phyloP scores from a whole-genome alignment of 2,113 vertebrate genomes.

The Ceuthmochares aereus region DNA sequence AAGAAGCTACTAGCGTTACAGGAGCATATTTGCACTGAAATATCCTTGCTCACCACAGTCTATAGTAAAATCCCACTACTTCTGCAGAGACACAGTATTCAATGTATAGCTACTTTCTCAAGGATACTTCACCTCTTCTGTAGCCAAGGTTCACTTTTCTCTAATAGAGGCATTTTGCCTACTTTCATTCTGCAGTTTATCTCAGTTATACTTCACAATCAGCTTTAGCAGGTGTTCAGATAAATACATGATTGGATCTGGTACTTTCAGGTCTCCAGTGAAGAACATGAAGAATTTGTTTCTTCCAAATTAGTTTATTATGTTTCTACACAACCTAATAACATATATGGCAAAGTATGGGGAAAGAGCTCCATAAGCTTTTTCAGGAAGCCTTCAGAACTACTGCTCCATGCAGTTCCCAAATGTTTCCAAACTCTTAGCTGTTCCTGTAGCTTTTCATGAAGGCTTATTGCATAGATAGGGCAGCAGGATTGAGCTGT shows the following conservation, averaged over 20 bases:
- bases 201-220: neutral
- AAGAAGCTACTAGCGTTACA: neutral
- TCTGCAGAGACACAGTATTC: neutral
- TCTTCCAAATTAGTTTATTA: neutral
- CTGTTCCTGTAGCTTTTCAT: neutral
- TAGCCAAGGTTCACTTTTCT: neutral
- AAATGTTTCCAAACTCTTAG: neutral
- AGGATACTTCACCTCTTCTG: neutral
- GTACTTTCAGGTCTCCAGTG: neutral
- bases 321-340: neutral
- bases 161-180: neutral
- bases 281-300: neutral
- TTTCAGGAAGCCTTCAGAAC: neutral
- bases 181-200: neutral
- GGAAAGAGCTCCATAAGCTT: neutral
- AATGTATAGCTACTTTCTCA: neutral
- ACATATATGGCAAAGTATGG: neutral
- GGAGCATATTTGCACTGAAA: neutral
- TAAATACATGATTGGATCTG: neutral
- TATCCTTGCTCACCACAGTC: neutral
- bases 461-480: neutral
- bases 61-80: neutral
- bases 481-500: neutral
- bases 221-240: neutral
- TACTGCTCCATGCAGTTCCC: neutral